These are phyloP conservation scores for Atrina japonica DNA, from an alignment of 2,888 invertebrate species.

Conservation along the genomic window DNA sequence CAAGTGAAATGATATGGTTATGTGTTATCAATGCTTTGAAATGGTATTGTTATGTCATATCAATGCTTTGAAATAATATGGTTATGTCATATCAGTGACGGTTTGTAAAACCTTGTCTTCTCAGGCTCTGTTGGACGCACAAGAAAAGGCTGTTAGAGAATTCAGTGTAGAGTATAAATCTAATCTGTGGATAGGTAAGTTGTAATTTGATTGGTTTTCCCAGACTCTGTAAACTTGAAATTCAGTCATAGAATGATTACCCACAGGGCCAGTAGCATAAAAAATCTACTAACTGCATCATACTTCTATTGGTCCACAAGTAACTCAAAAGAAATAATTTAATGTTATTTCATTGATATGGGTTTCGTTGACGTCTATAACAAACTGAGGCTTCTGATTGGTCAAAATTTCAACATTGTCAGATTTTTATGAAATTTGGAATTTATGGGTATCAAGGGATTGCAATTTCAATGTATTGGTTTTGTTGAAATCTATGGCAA, in stretches of 20 bases:
- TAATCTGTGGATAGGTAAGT: constrained; percentile 93
- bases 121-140: constrained; percentile 93
- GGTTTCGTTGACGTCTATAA: no score
- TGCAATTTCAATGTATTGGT: no score
- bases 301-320: no score
- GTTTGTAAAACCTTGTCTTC: constrained; percentile 47
- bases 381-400: no score
- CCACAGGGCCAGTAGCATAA: not conserved
- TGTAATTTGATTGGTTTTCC: not conserved
- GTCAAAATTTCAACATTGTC: no score
- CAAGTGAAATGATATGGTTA: not conserved
- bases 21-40: no score
- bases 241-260: not conserved
- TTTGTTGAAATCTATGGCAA: no score
- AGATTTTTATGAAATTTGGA: no score
- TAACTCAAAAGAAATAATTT: no score
- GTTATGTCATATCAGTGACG: constrained; percentile 2
- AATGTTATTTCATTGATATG: no score
- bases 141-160: constrained; percentile 90
- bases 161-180: constrained; percentile 97
- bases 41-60: not conserved
- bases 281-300: not conserved
- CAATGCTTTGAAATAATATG: constrained; percentile 3
- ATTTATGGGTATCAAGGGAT: no score
- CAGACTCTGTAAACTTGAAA: no score